phyloP scores from a whole-genome alignment of 2,113 vertebrate species.

The Empidonax alnorum region DNA sequence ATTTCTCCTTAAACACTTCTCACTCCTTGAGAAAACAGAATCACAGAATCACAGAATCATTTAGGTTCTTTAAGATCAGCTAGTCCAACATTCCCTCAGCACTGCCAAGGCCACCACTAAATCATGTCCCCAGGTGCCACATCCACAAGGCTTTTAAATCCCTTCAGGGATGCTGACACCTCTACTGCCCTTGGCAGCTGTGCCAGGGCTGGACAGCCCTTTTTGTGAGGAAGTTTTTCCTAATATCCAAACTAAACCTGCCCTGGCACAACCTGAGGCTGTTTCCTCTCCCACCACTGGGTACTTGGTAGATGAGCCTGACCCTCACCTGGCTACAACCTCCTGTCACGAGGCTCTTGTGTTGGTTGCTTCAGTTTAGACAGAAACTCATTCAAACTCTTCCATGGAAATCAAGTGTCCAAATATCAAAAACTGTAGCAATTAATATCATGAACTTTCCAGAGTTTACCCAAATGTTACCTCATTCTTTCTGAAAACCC shows the following conservation, averaged over 20 bases:
- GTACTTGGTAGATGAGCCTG: neutral
- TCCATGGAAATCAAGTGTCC: neutral
- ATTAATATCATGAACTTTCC: accelerated
- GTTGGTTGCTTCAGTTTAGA: neutral
- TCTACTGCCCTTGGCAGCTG: neutral
- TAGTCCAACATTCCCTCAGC: neutral
- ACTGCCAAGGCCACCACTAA: neutral
- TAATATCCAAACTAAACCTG: neutral
- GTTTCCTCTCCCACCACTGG: neutral
- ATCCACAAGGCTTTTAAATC: neutral
- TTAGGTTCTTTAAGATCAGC: neutral
- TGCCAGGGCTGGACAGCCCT: neutral
- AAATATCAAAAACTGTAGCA: neutral
- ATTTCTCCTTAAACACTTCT: neutral
- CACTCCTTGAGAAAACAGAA: neutral
- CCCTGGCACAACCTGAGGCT: accelerated
- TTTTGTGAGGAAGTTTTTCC: neutral
- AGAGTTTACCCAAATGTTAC: neutral
- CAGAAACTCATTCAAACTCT: neutral
- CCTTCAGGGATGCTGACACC: neutral
- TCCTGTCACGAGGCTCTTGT: neutral
- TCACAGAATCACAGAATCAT: neutral
- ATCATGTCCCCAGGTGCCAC: neutral
- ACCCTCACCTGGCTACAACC: neutral
- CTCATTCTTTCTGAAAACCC: neutral